These are phyloP conservation scores for Zapus hudsonius DNA, from an alignment of 2,113 vertebrate genomes.

Conservation along the genomic window DNA sequence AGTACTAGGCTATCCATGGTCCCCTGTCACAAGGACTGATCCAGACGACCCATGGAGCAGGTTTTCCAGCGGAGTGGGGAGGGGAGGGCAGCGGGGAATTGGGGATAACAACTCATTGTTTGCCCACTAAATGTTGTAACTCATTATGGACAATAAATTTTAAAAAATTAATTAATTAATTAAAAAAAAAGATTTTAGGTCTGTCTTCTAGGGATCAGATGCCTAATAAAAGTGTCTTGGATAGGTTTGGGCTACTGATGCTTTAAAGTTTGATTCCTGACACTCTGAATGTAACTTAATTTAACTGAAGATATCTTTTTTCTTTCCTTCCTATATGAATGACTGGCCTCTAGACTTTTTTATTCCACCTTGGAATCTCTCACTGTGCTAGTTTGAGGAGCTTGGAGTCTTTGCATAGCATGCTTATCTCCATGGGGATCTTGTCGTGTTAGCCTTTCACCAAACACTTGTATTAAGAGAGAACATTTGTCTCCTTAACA, in stretches of 20 bases:
- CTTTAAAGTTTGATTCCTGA: neutral
- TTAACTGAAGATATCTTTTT: neutral
- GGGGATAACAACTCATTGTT: too few relatives aligned
- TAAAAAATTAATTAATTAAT: too few relatives aligned
- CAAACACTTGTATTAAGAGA: neutral
- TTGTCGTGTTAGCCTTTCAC: neutral
- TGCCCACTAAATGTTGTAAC: too few relatives aligned
- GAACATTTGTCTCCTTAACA: neutral
- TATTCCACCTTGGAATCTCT: neutral
- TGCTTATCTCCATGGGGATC: neutral
- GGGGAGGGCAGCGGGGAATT: too few relatives aligned
- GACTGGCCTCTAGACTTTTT: neutral
- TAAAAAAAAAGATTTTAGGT: too few relatives aligned
- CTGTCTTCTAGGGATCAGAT: too few relatives aligned
- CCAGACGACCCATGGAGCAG: too few relatives aligned
- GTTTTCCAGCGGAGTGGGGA: too few relatives aligned
- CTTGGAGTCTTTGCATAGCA: neutral
- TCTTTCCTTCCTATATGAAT: neutral
- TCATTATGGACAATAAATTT: too few relatives aligned
- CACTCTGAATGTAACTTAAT: neutral
- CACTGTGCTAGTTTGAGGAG: neutral
- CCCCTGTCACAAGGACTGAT: too few relatives aligned
- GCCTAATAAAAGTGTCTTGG: too few relatives aligned
- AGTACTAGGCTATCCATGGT: too few relatives aligned
- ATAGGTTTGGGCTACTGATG: neutral